phyloP scores from a whole-genome alignment of 1,140 invertebrate genomes.

The Danaus melanippus region DNA sequence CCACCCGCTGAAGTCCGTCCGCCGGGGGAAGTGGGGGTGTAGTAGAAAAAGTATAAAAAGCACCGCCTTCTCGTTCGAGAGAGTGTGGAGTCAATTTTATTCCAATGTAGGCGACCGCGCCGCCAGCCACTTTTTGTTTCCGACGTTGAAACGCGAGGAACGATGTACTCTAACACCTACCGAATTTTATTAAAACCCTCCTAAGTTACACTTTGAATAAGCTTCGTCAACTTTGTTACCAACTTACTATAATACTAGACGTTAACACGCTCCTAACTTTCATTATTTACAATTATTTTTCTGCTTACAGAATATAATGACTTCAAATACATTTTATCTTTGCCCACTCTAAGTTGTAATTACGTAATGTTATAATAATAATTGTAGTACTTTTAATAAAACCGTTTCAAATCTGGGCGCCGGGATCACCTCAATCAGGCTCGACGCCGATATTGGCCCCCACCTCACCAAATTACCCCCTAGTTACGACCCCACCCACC shows the following conservation, averaged over 20 bases:
- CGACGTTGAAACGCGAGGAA: constrained; percentile 64
- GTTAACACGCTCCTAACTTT: too few species aligned
- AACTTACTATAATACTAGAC: too few species aligned
- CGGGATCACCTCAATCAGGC: constrained; percentile 68
- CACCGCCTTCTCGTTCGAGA: constrained; percentile 65
- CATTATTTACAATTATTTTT: too few species aligned
- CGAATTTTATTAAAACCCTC: constrained; percentile 64
- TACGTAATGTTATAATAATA: too few species aligned
- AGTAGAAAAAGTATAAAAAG: constrained; percentile 59
- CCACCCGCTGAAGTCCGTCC: constrained; percentile 65
- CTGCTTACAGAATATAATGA: too few species aligned
- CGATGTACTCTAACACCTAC: constrained; percentile 67
- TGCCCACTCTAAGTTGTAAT: too few species aligned
- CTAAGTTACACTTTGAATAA: constrained; percentile 27
- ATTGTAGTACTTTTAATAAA: constrained; percentile 1
- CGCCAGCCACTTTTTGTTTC: constrained; percentile 69
- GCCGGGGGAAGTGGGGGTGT: constrained; percentile 44
- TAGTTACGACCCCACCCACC: constrained; percentile 62
- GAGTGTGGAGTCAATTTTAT: constrained; percentile 71
- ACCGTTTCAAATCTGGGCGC: constrained; percentile 53
- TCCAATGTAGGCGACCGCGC: constrained; percentile 69
- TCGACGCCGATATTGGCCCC: constrained; percentile 65
- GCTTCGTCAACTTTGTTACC: too few species aligned
- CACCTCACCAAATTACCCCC: constrained; percentile 68
- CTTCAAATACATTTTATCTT: too few species aligned